Evolutionary conservation across 1,140 invertebrate species (phyloP).

Genomic region (Heliconius himera): DNA sequence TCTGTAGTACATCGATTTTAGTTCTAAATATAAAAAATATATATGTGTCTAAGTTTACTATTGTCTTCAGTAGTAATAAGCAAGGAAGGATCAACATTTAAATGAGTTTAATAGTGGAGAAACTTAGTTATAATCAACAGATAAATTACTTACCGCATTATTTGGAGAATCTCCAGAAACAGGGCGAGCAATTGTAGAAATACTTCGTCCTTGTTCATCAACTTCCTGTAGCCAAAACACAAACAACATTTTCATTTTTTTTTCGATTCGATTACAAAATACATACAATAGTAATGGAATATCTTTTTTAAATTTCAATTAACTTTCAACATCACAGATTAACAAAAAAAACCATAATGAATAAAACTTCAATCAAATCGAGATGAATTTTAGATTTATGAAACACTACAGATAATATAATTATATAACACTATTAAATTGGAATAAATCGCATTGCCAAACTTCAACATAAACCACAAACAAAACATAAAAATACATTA

Average conservation of each 20-base stretch:
- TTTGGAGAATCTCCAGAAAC: neutral
- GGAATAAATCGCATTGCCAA: neutral
- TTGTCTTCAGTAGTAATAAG: too few relatives aligned
- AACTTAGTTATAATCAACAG: neutral
- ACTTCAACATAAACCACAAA: neutral
- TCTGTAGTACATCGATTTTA: too few relatives aligned
- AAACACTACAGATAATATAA: neutral
- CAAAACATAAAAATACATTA: neutral
- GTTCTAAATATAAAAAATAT: too few relatives aligned
- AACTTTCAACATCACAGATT: neutral
- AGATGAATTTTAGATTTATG: neutral
- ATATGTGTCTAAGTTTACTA: too few relatives aligned
- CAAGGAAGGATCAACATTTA: too few relatives aligned
- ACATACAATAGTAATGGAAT: neutral
- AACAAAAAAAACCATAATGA: neutral
- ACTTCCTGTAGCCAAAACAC: neutral
- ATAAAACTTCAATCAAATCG: neutral
- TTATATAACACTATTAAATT: constrained; percentile 7
- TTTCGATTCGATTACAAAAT: neutral
- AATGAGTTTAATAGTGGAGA: neutral
- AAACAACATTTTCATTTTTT: neutral
- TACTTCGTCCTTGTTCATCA: neutral
- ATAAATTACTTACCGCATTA: constrained; percentile 8
- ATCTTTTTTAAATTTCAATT: neutral
- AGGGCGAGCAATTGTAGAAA: neutral